These are phyloP conservation scores for Hyles euphorbiae DNA, from an alignment of 1,140 invertebrate genomes.

Conservation along the genomic window DNA sequence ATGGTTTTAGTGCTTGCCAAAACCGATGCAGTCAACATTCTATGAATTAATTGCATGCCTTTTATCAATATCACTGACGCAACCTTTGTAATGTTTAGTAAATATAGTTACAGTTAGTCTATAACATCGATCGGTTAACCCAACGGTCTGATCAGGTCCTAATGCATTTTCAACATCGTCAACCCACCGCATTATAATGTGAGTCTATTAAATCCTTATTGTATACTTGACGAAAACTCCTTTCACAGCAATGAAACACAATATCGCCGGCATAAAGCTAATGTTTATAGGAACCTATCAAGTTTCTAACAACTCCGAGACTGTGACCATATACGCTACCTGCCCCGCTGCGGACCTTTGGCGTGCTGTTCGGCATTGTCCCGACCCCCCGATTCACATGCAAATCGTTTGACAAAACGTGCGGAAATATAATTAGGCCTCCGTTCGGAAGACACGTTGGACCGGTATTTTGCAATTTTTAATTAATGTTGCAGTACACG, in stretches of 20 bases:
- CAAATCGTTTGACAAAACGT: conserved; percentile 59
- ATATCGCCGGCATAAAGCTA: conserved; percentile 39
- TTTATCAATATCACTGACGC: no score
- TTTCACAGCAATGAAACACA: conserved; percentile 39
- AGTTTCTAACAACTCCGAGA: conserved; percentile 48
- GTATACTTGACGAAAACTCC: conserved; percentile 27
- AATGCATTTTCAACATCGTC: no score
- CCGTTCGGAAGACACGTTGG: conserved; percentile 14
- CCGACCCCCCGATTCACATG: conserved; percentile 56
- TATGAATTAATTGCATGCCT: no score
- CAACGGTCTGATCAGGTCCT: no score
- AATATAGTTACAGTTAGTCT: no score
- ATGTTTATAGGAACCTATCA: conserved; percentile 59
- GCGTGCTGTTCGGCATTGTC: conserved; percentile 44
- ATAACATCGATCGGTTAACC: no score
- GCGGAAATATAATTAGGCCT: conserved; percentile 67
- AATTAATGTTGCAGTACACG: conserved; percentile 63
- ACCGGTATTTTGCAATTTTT: conserved; percentile 56
- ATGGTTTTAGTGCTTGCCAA: no score
- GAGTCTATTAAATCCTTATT: conserved; percentile 1
- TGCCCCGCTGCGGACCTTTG: conserved; percentile 29
- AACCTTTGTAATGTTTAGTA: no score
- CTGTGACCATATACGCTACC: conserved; percentile 34
- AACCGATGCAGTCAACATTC: no score
- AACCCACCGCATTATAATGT: neutral